Evolutionary conservation across 2,113 vertebrate genomes (phyloP).

Genomic region (Varanus komodoensis): DNA sequence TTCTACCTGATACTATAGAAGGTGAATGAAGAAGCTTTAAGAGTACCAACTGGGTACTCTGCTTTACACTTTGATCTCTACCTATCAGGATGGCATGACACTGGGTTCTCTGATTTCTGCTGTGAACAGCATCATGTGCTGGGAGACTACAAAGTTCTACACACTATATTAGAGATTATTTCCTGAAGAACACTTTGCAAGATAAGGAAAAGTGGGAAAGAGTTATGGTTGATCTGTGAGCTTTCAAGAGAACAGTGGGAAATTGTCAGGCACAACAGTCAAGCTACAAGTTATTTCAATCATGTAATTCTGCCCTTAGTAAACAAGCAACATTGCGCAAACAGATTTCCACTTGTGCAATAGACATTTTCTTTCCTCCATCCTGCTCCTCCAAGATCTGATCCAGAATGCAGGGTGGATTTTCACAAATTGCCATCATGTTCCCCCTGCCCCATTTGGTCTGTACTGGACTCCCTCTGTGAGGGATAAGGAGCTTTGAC

Average conservation of each 20-base stretch:
- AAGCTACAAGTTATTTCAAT: not conserved
- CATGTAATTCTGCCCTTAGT: not conserved
- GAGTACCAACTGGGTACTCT: not conserved
- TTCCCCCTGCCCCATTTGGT: not conserved
- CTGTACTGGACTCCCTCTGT: not conserved
- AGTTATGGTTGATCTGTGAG: not conserved
- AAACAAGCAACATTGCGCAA: not conserved
- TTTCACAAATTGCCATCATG: not conserved
- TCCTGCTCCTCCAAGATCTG: too few species aligned
- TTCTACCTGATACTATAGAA: not conserved
- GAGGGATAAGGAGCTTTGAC: not conserved
- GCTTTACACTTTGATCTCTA: not conserved
- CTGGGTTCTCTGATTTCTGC: not conserved
- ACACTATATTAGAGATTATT: not conserved
- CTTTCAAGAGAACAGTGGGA: not conserved
- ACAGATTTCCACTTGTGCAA: not conserved
- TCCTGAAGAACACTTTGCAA: not conserved
- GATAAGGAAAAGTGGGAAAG: not conserved
- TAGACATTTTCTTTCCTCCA: too few species aligned
- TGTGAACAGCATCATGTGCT: not conserved
- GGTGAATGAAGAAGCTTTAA: not conserved
- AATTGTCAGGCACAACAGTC: not conserved
- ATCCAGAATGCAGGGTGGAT: too few species aligned
- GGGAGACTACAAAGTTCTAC: not conserved
- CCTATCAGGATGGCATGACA: not conserved